Percentiles rank a stretch among this genome's conserved stretches.
phyloP scores from a whole-genome alignment of 2,888 invertebrate species.

The Sepiola atlantica region DNA sequence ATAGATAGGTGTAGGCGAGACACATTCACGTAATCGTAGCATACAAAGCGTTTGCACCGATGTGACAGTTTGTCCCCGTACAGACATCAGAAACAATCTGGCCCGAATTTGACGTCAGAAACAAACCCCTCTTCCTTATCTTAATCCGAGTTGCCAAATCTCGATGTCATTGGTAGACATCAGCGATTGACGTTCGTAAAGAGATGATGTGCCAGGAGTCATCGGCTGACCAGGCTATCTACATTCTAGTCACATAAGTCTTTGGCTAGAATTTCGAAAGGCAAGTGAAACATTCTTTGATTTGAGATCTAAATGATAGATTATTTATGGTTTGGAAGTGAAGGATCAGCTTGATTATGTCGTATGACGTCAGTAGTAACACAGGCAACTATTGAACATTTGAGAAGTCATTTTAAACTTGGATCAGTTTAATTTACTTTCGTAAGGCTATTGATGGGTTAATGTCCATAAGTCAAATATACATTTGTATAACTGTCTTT shows the following conservation, averaged over 20 bases:
- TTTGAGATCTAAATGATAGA: background rate
- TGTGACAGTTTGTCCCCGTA: background rate
- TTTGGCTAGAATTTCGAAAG: background rate
- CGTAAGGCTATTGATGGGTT: background rate
- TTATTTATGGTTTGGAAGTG: background rate
- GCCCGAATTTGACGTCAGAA: no score
- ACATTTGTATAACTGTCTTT: no score
- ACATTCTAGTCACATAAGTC: conserved; percentile 9
- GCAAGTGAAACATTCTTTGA: background rate
- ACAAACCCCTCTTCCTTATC: background rate
- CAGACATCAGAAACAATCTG: background rate
- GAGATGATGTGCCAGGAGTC: background rate
- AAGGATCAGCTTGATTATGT: background rate
- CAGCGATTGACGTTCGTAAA: background rate
- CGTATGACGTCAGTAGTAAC: background rate
- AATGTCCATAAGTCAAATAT: background rate
- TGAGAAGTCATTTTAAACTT: background rate
- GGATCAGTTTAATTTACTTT: background rate
- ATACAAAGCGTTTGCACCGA: background rate
- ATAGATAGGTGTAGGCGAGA: background rate
- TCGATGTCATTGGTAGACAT: background rate
- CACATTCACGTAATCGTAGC: background rate
- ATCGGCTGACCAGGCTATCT: background rate
- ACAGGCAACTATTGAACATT: background rate
- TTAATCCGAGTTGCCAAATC: background rate